These are phyloP conservation scores for Porites cylindrica DNA, from an alignment of 92 coral and sea anemone species.

Conservation along the genomic window DNA sequence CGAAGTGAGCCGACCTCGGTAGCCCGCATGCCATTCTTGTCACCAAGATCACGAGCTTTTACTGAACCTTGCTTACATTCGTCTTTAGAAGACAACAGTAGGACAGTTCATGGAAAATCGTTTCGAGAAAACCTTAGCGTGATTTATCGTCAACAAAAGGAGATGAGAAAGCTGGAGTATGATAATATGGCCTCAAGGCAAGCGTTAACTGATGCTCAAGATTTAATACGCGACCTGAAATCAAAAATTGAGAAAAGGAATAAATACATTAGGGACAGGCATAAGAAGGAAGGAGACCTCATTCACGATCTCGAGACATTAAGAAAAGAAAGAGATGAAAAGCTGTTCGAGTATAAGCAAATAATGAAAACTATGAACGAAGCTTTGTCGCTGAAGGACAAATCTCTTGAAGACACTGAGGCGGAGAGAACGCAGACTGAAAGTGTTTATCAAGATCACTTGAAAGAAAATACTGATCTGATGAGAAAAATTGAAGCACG, in stretches of 20 bases:
- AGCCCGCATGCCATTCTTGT: constrained; percentile 8
- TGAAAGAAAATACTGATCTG: constrained; percentile 50
- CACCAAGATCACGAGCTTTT: constrained; percentile 1
- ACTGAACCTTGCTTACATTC: background rate
- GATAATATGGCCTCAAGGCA: constrained; percentile 56
- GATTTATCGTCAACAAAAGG: constrained; percentile 64
- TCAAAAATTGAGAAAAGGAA: constrained; percentile 63
- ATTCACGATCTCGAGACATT: constrained; percentile 41
- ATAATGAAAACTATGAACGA: constrained; percentile 59
- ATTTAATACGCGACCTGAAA: constrained; percentile 39
- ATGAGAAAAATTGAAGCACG: constrained; percentile 58
- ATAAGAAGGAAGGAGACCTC: constrained; percentile 51
- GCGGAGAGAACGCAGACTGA: constrained; percentile 46
- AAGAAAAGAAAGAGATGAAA: constrained; percentile 61
- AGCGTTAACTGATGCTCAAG: constrained; percentile 50
- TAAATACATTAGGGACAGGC: constrained; percentile 50
- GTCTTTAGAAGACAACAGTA: background rate
- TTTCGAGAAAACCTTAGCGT: constrained; percentile 57
- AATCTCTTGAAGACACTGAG: constrained; percentile 37
- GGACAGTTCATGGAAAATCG: constrained; percentile 20
- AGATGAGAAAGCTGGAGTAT: constrained; percentile 51
- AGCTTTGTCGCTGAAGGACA: constrained; percentile 51
- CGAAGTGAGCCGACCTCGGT: constrained; percentile 4
- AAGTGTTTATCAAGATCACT: constrained; percentile 36
- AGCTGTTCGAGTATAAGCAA: constrained; percentile 53